Percentiles rank a stretch among this genome's conserved stretches.
phyloP scores from a whole-genome alignment of 2,113 vertebrate genomes.

The Philantomba maxwellii region DNA sequence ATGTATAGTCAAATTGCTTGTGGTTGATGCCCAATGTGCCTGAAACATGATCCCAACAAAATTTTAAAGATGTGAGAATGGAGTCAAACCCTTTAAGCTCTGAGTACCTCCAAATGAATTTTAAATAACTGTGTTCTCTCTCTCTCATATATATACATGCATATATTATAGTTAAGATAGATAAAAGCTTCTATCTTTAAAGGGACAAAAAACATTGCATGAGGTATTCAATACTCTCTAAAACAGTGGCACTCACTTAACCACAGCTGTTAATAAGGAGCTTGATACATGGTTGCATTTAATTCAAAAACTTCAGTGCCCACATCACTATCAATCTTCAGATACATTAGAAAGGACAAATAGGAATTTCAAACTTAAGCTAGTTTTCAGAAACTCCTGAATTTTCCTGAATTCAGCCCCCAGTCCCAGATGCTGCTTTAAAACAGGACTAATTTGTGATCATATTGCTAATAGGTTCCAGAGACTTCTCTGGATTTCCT shows the following conservation, averaged over 20 bases:
- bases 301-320: background rate
- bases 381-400: background rate
- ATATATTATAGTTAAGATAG: background rate
- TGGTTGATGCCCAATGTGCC: background rate
- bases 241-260: background rate
- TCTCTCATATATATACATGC: background rate
- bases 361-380: background rate
- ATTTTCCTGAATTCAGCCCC: background rate
- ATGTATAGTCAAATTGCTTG: background rate
- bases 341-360: background rate
- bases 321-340: background rate
- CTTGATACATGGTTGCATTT: background rate
- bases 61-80: background rate
- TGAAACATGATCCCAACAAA: background rate
- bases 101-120: background rate
- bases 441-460: background rate
- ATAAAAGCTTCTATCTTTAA: background rate
- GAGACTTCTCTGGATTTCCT: background rate
- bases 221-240: background rate
- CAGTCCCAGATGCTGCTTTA: background rate
- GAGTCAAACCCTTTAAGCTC: background rate
- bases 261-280: background rate
- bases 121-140: background rate
- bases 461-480: background rate
- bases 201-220: background rate